phyloP scores from a whole-genome alignment of 2,888 invertebrate genomes.

The Limnephilus auricula region DNA sequence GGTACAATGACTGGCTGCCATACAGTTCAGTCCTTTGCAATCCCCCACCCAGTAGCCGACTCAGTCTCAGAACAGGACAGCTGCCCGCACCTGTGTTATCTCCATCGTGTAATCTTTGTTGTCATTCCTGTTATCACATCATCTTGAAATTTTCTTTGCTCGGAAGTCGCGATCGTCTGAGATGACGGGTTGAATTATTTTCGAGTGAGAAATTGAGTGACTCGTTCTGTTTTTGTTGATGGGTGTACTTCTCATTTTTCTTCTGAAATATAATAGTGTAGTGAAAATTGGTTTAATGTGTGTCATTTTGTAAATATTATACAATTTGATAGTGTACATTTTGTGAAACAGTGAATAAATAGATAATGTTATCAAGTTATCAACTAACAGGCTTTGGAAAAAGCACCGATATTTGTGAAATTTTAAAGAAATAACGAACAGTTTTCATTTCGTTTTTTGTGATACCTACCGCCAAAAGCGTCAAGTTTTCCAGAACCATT shows the following conservation, averaged over 20 bases:
- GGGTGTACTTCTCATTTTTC: background rate
- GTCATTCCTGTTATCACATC: background rate
- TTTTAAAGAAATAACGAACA: too few relatives aligned
- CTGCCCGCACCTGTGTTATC: background rate
- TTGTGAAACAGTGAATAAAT: too few relatives aligned
- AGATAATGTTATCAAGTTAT: too few relatives aligned
- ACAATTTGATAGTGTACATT: background rate
- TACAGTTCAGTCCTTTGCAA: conserved; percentile 41
- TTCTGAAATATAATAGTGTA: background rate
- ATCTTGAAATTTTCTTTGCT: background rate
- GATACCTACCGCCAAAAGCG: background rate
- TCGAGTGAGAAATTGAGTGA: background rate
- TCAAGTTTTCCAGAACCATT: background rate
- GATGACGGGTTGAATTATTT: background rate
- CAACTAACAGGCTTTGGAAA: too few relatives aligned
- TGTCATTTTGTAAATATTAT: background rate
- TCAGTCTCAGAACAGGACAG: background rate
- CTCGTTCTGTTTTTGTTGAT: background rate
- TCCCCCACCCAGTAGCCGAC: background rate
- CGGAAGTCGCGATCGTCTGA: background rate
- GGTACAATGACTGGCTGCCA: conserved; percentile 51
- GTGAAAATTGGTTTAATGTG: background rate
- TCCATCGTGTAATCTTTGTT: background rate
- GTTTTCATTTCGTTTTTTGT: background rate
- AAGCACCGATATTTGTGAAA: too few relatives aligned